Evolutionary conservation across 2,797 vertebrate species (phyloP).

Genomic region (Pyrocephalus nanus): DNA sequence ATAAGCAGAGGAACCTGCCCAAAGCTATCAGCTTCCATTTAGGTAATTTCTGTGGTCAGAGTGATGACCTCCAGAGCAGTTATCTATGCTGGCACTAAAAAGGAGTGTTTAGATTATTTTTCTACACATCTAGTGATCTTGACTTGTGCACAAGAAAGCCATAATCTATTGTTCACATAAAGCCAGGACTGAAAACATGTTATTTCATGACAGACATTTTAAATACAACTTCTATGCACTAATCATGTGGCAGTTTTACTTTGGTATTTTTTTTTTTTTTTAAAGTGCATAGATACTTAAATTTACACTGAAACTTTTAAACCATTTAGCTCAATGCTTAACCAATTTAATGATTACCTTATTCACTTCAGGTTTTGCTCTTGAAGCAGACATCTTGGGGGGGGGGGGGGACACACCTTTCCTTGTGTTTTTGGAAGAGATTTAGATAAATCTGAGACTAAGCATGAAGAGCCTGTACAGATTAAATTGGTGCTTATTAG

Average conservation of each 20-base stretch:
- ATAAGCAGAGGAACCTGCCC: background rate
- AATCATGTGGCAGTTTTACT: accelerated
- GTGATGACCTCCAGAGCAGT: background rate
- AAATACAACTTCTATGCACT: background rate
- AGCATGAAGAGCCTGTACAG: background rate
- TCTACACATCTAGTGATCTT: background rate
- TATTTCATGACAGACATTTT: background rate
- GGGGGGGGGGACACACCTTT: background rate
- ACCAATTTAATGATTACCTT: background rate
- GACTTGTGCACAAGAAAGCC: background rate
- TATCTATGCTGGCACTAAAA: background rate
- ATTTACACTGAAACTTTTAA: background rate
- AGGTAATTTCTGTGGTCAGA: background rate
- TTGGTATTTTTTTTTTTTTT: no score
- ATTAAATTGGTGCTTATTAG: background rate
- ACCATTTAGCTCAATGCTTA: background rate
- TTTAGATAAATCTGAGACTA: background rate
- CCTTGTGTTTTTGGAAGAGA: background rate
- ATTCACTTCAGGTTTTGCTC: background rate
- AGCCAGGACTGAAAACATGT: background rate
- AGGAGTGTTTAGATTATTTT: background rate
- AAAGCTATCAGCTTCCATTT: background rate
- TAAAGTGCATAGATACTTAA: background rate
- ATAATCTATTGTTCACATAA: background rate
- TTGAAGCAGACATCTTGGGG: background rate